These are phyloP conservation scores for Xestoiulus laeticollis DNA, from an alignment of 2,888 invertebrate species.

Conservation along the genomic window DNA sequence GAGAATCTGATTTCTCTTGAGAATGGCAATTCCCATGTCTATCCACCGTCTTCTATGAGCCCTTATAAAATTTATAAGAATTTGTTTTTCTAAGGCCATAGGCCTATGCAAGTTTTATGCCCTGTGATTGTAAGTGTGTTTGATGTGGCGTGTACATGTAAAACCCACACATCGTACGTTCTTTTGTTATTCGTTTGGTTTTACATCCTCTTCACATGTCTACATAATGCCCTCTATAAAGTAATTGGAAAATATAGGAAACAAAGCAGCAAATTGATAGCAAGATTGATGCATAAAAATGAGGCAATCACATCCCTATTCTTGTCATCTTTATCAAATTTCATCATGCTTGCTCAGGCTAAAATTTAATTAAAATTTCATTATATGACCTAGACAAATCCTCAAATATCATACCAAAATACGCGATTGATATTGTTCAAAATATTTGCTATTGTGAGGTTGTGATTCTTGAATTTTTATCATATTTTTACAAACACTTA, in stretches of 20 bases:
- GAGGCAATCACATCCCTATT: conserved; percentile 9
- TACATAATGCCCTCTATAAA: background rate
- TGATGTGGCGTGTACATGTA: conserved; percentile 16
- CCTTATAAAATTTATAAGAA: background rate
- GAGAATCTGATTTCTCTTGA: conserved; percentile 12
- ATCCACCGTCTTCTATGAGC: background rate
- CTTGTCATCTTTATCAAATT: conserved; percentile 25
- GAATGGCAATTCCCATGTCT: background rate
- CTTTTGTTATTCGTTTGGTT: conserved; percentile 12
- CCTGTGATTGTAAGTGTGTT: background rate
- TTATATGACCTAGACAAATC: background rate
- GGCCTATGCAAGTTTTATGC: background rate
- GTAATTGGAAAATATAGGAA: conserved; percentile 34
- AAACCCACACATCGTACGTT: conserved; percentile 8
- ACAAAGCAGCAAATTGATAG: conserved; percentile 39
- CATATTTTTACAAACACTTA: background rate
- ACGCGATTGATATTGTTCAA: background rate
- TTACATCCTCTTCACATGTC: background rate
- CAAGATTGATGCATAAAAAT: background rate
- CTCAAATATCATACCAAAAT: background rate
- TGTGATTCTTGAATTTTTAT: background rate
- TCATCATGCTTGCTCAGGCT: background rate
- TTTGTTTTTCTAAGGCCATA: background rate
- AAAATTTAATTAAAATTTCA: conserved; percentile 34
- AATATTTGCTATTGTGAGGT: background rate